Evolutionary conservation across 2,113 vertebrate species (phyloP).

Genomic region (Alexandromys fortis): DNA sequence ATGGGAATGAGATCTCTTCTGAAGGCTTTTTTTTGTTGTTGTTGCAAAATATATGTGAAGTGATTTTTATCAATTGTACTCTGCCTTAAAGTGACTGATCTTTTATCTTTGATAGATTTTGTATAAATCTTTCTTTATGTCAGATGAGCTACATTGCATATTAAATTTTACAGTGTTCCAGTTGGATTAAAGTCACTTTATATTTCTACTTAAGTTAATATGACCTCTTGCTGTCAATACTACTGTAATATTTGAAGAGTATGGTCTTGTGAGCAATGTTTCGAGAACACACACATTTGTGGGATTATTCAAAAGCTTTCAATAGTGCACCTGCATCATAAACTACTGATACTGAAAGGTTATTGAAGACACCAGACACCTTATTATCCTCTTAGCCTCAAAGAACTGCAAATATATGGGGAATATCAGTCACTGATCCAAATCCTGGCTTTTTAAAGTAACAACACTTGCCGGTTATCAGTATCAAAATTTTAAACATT

Average conservation of each 20-base stretch:
- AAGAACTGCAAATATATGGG: background rate
- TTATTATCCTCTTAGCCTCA: background rate
- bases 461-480: background rate
- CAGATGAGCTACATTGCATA: background rate
- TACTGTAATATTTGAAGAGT: background rate
- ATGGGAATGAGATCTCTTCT: background rate
- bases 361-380: background rate
- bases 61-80: background rate
- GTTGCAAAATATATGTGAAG: conserved; percentile 44
- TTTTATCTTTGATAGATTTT: background rate
- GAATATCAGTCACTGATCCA: background rate
- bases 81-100: background rate
- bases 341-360: background rate
- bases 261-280: background rate
- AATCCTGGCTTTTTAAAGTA: conserved; percentile 2
- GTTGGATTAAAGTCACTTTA: background rate
- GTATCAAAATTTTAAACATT: background rate
- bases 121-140: background rate
- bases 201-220: background rate
- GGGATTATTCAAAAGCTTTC: background rate
- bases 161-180: background rate
- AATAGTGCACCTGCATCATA: background rate
- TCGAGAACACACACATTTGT: background rate
- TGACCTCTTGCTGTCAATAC: background rate
- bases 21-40: conserved; percentile 1